These are phyloP conservation scores for Tholera decimalis DNA, from an alignment of 2,888 invertebrate species.

Conservation along the genomic window DNA sequence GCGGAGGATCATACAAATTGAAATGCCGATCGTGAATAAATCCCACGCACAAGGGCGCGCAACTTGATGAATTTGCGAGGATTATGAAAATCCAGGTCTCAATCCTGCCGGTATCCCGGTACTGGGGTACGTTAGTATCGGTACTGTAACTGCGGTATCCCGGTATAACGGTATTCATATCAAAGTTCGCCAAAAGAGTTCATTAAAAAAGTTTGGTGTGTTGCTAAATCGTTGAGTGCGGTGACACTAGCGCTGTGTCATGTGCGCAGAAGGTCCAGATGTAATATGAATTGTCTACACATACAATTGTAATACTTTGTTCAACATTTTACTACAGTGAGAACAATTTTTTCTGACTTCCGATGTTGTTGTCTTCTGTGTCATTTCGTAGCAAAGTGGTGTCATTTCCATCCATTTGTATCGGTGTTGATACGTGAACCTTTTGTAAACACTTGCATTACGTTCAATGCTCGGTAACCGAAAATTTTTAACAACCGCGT, in stretches of 20 bases:
- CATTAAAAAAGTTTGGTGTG: constrained; percentile 64
- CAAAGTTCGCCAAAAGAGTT: constrained; percentile 58
- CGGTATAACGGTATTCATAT: constrained; percentile 36
- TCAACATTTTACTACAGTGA: background rate
- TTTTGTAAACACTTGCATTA: constrained; percentile 17
- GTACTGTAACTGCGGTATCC: constrained; percentile 11
- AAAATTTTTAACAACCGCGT: constrained; percentile 58
- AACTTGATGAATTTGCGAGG: constrained; percentile 54
- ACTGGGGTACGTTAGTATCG: background rate
- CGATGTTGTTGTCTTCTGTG: background rate
- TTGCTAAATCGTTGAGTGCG: constrained; percentile 40
- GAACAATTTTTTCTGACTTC: background rate
- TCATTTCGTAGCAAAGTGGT: too few species aligned
- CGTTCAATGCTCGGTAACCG: constrained; percentile 48
- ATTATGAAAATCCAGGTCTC: constrained; percentile 58
- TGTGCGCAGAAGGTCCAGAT: constrained; percentile 11
- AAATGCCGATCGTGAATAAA: constrained; percentile 55
- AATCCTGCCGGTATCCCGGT: constrained; percentile 17
- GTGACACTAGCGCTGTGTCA: constrained; percentile 1
- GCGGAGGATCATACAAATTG: constrained; percentile 58
- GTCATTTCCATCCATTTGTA: background rate
- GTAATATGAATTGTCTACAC: background rate
- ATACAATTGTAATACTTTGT: background rate
- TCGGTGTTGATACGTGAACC: background rate
- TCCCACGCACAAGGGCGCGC: constrained; percentile 39